Base-by-base conservation (phyloP, 2,113 vertebrate genomes). In the Numida meleagris region DNA sequence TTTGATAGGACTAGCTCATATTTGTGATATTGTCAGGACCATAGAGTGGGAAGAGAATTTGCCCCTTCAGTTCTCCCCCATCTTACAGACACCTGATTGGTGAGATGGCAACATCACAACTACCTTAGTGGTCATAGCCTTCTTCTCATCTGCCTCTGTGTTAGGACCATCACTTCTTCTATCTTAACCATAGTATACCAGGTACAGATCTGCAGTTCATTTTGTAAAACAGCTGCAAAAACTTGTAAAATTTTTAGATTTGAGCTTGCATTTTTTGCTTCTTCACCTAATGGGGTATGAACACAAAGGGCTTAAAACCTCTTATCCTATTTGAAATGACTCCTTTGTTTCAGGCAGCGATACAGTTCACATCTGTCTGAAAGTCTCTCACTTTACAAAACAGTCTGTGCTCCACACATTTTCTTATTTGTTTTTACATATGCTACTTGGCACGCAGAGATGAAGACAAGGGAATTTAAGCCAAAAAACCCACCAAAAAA, bases 61-160 rank as follows among this genome's bases (percentile, higher is more conserved):
- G 1, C 6, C 5, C 18, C 9, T 19, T 45, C 58, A 40, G 14
- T 36, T 70, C 24, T 6, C 25, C 6, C 5, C 0, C 3, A 42
- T 21, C 31, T 66, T 70, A 36, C 23, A 68, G 12, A 7, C 31
- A 12, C 34, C 15, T 34, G 5, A 48, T 31, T 38, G 43, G 25
- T 27, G 19, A 48, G 16, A 34, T 5, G 14, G 21, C 19, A 59
- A 14, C 23, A 40, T 24, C 57, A 86, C n/a, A 86, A 25, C 9
- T 17, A 43, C 42, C 48, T 70, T 27, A 17, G 13, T 43, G 38
- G 19, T 86, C 61, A 18, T 3, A 27, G 21, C 19, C 55, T 57
- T 82, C 46, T 40, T 59, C 58, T 62, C 34, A 9, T 74, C 62
- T 75, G 24, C 18, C 67, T 66, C 48, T 53, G n/a, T 29, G 18